Percentiles rank a stretch among this genome's conserved stretches.
These are phyloP conservation scores for Toxotes lorentzi DNA, from an alignment of 2,797 vertebrate species.

Conservation along the genomic window DNA sequence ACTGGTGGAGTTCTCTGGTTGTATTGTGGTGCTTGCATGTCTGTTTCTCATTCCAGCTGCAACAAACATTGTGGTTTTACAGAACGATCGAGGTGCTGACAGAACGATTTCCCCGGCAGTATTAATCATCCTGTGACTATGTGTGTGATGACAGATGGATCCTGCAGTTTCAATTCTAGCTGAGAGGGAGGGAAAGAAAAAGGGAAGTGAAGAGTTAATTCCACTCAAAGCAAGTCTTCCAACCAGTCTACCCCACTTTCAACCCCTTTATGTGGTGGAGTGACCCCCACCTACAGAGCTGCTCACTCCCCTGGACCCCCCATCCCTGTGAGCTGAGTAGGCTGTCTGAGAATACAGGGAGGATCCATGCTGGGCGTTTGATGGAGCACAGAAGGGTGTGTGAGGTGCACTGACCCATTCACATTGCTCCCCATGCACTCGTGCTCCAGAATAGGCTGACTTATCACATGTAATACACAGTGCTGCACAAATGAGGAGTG, in stretches of 20 bases:
- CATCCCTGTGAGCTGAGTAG: constrained; percentile 56
- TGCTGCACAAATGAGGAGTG: constrained; percentile 64
- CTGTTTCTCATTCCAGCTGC: constrained; percentile 31
- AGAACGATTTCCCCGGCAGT: constrained; percentile 21
- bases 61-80: constrained; percentile 41
- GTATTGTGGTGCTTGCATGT: background rate
- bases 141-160: constrained; percentile 40
- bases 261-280: constrained; percentile 59
- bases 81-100: constrained; percentile 29
- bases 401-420: constrained; percentile 89
- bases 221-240: constrained; percentile 49
- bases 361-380: constrained; percentile 88
- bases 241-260: constrained; percentile 59
- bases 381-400: constrained; percentile 93
- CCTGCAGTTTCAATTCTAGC: constrained; percentile 33
- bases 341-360: constrained; percentile 80
- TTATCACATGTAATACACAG: constrained; percentile 71
- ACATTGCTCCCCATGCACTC: constrained; percentile 77
- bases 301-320: constrained; percentile 48
- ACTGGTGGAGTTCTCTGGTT: background rate
- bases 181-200: background rate
- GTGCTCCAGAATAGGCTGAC: constrained; percentile 63
- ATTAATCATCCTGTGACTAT: constrained; percentile 56
- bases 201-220: constrained; percentile 56
- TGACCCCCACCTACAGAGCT: constrained; percentile 70